Conservation (phyloP, 2,113 vertebrate species). For the Pterocles burchelli region DNA sequence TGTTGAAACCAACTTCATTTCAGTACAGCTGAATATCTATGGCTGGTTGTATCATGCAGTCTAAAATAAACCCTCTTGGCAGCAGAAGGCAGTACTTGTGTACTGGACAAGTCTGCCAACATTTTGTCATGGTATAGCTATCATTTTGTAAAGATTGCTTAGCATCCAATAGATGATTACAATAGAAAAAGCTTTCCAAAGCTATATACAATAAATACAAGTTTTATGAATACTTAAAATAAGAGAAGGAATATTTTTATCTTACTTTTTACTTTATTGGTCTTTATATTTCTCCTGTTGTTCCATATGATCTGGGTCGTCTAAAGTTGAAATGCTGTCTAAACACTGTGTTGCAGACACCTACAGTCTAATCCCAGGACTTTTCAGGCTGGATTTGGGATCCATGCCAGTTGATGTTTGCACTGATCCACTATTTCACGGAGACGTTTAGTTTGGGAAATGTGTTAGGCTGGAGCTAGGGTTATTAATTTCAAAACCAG, state of each 20-base stretch:
- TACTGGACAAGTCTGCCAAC: background rate
- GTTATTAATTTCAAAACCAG: background rate
- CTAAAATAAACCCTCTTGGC: background rate
- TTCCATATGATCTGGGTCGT: background rate
- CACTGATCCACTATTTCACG: background rate
- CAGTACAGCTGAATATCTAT: background rate
- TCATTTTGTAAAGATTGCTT: background rate
- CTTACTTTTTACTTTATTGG: background rate
- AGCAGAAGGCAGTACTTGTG: background rate
- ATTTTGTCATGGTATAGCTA: background rate
- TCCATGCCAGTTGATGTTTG: background rate
- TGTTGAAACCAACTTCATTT: background rate
- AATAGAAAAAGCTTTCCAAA: background rate
- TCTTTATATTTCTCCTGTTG: background rate
- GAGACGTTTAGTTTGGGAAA: background rate
- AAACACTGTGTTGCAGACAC: background rate
- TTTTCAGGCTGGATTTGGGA: background rate
- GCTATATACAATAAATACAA: background rate
- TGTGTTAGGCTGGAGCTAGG: background rate
- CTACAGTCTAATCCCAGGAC: background rate
- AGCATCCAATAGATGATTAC: background rate
- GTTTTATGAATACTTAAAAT: background rate
- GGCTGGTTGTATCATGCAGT: background rate
- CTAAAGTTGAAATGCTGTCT: background rate
- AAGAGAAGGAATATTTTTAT: background rate